phyloP scores from a whole-genome alignment of 2,797 vertebrate genomes.

The Lemur catta region DNA sequence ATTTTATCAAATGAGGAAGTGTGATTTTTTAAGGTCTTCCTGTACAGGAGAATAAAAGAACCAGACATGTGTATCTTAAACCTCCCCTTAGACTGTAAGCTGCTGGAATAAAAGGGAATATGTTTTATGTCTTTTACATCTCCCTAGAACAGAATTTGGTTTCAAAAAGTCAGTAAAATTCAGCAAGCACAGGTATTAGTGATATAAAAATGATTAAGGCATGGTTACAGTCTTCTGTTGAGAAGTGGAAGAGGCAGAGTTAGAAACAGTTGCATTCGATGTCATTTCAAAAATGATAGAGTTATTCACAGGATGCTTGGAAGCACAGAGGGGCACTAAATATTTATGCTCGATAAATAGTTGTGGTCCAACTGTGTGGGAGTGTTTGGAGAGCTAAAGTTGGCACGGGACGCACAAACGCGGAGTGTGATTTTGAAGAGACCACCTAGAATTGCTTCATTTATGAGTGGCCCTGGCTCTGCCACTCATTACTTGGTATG shows the following conservation, averaged over 20 bases:
- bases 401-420: neutral
- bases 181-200: neutral
- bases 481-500: neutral
- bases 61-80: neutral
- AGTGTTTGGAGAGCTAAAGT: constrained; percentile 39
- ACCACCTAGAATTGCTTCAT: neutral
- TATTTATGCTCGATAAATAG: constrained; percentile 49
- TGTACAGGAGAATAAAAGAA: neutral
- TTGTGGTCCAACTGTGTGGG: constrained; percentile 31
- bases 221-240: neutral
- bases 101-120: neutral
- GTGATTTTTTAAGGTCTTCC: neutral
- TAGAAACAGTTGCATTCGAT: neutral
- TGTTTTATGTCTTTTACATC: neutral
- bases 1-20: neutral
- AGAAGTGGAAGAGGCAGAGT: neutral
- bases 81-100: neutral
- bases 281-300: neutral
- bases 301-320: neutral
- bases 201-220: neutral
- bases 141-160: neutral
- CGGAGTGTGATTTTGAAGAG: neutral
- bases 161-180: neutral
- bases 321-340: constrained; percentile 43
- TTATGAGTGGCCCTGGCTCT: neutral